Conservation (phyloP, 1,140 invertebrate species). For the Drosophila subobscura region DNA sequence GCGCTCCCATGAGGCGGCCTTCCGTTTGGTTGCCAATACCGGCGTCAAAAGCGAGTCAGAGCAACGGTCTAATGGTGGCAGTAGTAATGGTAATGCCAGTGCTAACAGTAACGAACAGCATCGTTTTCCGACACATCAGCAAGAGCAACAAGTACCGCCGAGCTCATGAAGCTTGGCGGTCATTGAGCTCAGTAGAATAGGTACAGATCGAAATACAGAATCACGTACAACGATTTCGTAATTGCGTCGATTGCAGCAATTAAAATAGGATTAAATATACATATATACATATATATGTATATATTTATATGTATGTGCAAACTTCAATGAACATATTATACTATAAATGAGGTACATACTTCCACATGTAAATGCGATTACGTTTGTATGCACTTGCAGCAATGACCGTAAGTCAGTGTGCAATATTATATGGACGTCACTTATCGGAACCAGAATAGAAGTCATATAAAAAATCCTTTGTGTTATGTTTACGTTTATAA, state of each 20-base stretch:
- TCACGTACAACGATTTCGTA: conserved; percentile 53
- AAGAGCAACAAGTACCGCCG: conserved; percentile 36
- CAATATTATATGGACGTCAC: conserved; percentile 31
- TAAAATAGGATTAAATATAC: conserved; percentile 35
- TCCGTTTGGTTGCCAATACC: conserved; percentile 89
- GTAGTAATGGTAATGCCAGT: conserved; percentile 19
- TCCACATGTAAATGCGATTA: conserved; percentile 23
- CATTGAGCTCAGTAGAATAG: background rate
- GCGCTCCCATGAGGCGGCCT: conserved; percentile 91
- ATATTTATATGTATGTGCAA: conserved; percentile 38
- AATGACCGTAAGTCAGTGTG: conserved; percentile 10
- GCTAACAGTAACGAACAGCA: conserved; percentile 32
- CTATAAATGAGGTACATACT: conserved; percentile 1
- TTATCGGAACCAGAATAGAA: conserved; percentile 14
- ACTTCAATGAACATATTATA: conserved; percentile 1
- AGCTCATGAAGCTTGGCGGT: conserved; percentile 21
- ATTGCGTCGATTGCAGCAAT: conserved; percentile 28
- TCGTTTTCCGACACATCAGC: conserved; percentile 20
- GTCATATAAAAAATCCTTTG: conserved; percentile 30
- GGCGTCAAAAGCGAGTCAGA: conserved; percentile 77
- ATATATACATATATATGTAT: conserved; percentile 40
- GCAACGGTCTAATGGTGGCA: conserved; percentile 7
- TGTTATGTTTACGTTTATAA: conserved; percentile 45
- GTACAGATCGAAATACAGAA: conserved; percentile 11
- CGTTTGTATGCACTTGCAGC: conserved; percentile 28